Evolutionary conservation across 2,113 vertebrate genomes (phyloP).

Genomic region (Tupaia chinensis): DNA sequence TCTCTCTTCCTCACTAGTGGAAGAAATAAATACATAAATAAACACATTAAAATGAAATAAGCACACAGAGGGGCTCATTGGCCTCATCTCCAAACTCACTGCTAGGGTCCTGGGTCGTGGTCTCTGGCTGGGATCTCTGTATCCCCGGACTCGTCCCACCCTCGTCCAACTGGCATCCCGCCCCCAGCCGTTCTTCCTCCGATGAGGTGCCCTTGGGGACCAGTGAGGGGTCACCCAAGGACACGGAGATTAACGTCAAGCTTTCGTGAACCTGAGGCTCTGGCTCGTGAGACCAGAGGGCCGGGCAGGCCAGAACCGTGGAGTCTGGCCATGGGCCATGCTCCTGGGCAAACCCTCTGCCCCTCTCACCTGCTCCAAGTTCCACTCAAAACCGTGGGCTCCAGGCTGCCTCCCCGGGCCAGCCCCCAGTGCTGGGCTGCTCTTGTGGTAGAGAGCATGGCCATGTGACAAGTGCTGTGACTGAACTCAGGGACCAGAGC

Average conservation of each 20-base stretch:
- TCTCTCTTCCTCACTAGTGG: too few relatives aligned
- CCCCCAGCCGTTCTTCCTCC: background rate
- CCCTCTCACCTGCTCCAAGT: fast-evolving
- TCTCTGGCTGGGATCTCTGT: fast-evolving
- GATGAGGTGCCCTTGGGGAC: fast-evolving
- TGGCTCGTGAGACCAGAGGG: fast-evolving
- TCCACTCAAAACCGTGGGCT: fast-evolving
- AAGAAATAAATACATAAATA: too few relatives aligned
- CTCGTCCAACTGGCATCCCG: fast-evolving
- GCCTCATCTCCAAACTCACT: too few relatives aligned
- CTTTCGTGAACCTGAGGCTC: background rate
- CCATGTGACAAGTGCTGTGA: too few relatives aligned
- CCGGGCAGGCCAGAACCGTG: background rate
- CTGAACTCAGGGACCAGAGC: too few relatives aligned
- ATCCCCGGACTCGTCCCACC: fast-evolving
- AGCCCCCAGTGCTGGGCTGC: too few relatives aligned
- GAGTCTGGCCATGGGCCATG: fast-evolving
- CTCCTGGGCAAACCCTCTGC: fast-evolving
- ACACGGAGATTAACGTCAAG: fast-evolving
- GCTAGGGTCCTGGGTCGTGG: fast-evolving
- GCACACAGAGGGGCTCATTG: background rate
- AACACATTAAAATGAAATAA: too few relatives aligned
- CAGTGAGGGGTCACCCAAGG: fast-evolving
- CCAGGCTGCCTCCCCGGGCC: fast-evolving
- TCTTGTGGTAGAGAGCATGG: fast-evolving